These are phyloP conservation scores for Teleogryllus oceanicus DNA, from an alignment of 2,888 invertebrate species.

Conservation along the genomic window DNA sequence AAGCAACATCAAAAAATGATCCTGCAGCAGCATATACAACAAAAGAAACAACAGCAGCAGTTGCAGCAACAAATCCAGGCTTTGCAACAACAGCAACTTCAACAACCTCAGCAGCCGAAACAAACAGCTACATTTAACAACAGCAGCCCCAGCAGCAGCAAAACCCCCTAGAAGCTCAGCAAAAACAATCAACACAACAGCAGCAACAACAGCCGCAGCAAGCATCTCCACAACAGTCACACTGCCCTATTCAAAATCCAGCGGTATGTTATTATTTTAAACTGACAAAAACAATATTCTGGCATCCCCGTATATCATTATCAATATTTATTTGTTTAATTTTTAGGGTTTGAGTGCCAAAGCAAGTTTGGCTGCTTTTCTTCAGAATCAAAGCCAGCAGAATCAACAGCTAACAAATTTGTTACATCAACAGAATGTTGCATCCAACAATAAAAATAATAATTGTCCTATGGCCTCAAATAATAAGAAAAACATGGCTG, in stretches of 20 bases:
- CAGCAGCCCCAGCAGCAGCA: constrained; percentile 40
- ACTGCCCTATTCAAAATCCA: background rate
- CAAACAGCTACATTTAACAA: constrained; percentile 41
- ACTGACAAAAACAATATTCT: background rate
- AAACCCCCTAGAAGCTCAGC: constrained; percentile 36
- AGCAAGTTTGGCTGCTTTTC: constrained; percentile 51
- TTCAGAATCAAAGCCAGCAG: constrained; percentile 46
- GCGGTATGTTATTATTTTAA: background rate
- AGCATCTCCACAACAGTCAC: constrained; percentile 39
- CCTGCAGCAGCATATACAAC: constrained; percentile 65
- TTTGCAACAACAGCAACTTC: constrained; percentile 39
- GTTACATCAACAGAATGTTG: constrained; percentile 39
- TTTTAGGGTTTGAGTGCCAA: constrained; percentile 47
- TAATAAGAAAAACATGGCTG: constrained; percentile 34
- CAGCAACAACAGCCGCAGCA: constrained; percentile 42
- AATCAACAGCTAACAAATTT: constrained; percentile 42
- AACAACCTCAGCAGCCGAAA: constrained; percentile 40
- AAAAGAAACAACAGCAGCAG: constrained; percentile 62
- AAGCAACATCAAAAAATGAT: constrained; percentile 51
- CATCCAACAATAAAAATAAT: constrained; percentile 37
- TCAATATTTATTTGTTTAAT: constrained; percentile 40
- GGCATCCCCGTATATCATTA: background rate
- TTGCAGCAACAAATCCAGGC: constrained; percentile 53
- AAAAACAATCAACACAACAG: constrained; percentile 40
- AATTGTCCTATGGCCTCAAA: background rate